Percentiles rank a stretch among this genome's conserved stretches.
These are phyloP conservation scores for Carcharodon carcharias DNA, from an alignment of 2,797 vertebrate species.

Conservation along the genomic window DNA sequence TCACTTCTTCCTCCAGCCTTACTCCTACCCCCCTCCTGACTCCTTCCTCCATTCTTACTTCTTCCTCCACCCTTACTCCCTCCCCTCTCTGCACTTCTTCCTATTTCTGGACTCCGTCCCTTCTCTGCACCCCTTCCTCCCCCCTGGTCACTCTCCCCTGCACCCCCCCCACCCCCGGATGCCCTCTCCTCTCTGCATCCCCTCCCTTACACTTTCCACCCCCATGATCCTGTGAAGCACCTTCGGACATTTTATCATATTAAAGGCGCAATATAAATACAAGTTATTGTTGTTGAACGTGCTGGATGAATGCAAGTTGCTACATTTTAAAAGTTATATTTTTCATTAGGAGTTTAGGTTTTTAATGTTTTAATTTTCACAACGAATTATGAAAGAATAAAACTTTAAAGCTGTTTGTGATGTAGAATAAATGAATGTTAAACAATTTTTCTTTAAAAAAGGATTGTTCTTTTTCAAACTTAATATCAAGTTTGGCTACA, in stretches of 20 bases:
- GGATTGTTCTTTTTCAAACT: background rate
- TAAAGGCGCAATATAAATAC: background rate
- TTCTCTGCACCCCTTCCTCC: too few species aligned
- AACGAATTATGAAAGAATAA: background rate
- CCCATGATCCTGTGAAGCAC: too few species aligned
- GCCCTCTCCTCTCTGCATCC: too few species aligned
- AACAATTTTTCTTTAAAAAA: background rate
- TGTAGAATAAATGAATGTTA: background rate
- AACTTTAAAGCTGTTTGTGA: background rate
- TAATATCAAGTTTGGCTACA: background rate
- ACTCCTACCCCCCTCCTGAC: too few species aligned
- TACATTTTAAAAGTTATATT: conserved; percentile 35
- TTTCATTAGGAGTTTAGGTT: background rate
- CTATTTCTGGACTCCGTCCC: too few species aligned
- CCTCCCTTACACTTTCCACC: too few species aligned
- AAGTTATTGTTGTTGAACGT: background rate
- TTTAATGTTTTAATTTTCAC: background rate
- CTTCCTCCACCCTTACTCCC: too few species aligned
- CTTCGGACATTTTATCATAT: background rate
- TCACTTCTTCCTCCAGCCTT: too few species aligned
- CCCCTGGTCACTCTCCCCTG: too few species aligned
- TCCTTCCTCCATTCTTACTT: too few species aligned
- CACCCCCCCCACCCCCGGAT: too few species aligned
- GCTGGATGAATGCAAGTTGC: background rate
- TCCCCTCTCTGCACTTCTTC: too few species aligned